Conservation (phyloP, 2,797 vertebrate species). For the Distichodus sexfasciatus region DNA sequence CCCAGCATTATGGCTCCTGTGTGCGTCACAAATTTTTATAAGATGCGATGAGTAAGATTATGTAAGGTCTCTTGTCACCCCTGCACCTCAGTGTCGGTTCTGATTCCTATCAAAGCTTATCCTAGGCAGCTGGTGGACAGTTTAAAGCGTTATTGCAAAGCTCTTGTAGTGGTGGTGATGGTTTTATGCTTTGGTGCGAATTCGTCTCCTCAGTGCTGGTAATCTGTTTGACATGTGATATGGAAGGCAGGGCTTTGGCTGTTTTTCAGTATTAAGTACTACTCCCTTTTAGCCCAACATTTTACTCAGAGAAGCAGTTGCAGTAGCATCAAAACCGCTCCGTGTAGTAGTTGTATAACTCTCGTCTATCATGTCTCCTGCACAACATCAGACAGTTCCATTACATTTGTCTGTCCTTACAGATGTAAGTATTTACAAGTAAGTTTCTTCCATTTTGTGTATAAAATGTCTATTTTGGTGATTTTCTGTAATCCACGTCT, state of each 20-base stretch:
- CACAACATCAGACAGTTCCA: not conserved
- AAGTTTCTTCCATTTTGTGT: not conserved
- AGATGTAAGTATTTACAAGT: conserved; percentile 30
- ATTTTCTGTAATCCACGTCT: too few relatives aligned
- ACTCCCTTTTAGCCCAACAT: not conserved
- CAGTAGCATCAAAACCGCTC: not conserved
- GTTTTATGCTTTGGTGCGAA: not conserved
- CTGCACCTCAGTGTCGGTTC: conserved; percentile 12
- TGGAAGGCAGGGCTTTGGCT: conserved; percentile 34
- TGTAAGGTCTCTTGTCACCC: not conserved
- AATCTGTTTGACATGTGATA: conserved; percentile 34
- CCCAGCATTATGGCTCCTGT: not conserved
- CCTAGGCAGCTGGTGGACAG: not conserved
- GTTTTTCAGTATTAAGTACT: not conserved
- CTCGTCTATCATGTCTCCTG: conserved; percentile 2
- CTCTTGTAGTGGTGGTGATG: too few relatives aligned
- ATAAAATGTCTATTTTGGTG: not conserved
- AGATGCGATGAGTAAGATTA: not conserved
- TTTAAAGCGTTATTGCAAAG: not conserved
- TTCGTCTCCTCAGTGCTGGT: conserved; percentile 1
- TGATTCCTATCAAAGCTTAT: not conserved
- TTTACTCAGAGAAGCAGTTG: not conserved
- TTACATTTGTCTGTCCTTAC: conserved; percentile 11
- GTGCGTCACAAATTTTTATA: not conserved
- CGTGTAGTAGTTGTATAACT: not conserved